Conservation (phyloP, 2,113 vertebrate species). For the Paramisgurnus dabryanus region DNA sequence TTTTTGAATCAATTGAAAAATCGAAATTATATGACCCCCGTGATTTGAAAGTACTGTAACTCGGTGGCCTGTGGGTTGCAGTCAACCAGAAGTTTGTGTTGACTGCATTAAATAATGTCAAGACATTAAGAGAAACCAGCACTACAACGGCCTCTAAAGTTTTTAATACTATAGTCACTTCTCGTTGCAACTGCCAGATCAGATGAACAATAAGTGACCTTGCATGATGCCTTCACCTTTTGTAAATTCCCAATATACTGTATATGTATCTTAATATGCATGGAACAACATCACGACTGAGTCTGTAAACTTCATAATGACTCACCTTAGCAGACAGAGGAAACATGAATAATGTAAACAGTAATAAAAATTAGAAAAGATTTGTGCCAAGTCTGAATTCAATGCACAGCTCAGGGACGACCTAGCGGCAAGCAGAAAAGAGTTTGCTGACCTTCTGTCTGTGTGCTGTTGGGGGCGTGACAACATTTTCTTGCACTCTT, state of each 20-base stretch:
- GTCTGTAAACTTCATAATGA: constrained; percentile 62
- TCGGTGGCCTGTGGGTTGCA: background rate
- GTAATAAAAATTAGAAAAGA: constrained; percentile 27
- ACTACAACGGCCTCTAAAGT: constrained; percentile 1
- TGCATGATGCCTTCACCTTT: constrained; percentile 27
- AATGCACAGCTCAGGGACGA: constrained; percentile 49
- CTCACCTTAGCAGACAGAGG: constrained; percentile 46
- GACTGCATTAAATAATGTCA: background rate
- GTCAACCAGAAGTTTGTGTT: background rate
- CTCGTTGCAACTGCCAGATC: constrained; percentile 39
- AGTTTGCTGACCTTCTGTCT: constrained; percentile 40
- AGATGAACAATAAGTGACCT: constrained; percentile 56
- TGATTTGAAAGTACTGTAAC: background rate
- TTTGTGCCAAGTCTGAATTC: constrained; percentile 46
- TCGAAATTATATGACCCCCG: background rate
- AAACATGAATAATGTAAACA: constrained; percentile 29
- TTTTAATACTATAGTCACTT: constrained; percentile 20
- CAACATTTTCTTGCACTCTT: constrained; percentile 41
- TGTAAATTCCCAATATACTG: constrained; percentile 1
- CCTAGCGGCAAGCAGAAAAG: constrained; percentile 46
- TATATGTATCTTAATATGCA: constrained; percentile 53
- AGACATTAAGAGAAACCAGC: background rate
- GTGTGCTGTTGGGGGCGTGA: constrained; percentile 27
- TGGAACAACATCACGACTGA: constrained; percentile 58
- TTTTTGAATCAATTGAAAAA: background rate